Evolutionary conservation across 2,888 invertebrate species (phyloP).

Genomic region (Catocala nupta): DNA sequence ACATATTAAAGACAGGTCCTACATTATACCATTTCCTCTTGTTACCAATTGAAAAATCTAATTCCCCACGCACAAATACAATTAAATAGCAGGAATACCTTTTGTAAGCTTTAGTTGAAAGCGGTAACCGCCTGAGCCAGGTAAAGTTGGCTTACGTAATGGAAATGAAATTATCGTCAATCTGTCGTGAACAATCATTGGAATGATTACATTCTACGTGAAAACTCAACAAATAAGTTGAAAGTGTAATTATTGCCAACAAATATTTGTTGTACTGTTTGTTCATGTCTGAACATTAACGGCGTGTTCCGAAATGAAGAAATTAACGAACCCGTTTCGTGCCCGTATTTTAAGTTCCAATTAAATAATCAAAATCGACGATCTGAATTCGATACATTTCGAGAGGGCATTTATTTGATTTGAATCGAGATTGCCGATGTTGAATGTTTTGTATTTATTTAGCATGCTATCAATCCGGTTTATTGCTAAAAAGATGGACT

Average conservation of each 20-base stretch:
- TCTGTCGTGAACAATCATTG: conserved; percentile 61
- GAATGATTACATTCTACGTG: conserved; percentile 56
- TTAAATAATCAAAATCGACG: conserved; percentile 10
- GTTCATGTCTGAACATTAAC: conserved; percentile 15
- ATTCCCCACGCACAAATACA: neutral
- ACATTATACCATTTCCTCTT: too few relatives aligned
- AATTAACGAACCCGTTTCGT: conserved; percentile 7
- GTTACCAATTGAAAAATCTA: neutral
- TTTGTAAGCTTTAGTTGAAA: conserved; percentile 3
- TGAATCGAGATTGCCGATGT: too few relatives aligned
- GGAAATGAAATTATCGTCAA: conserved; percentile 49
- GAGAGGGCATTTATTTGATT: neutral
- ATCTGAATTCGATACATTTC: neutral
- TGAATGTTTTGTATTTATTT: too few relatives aligned
- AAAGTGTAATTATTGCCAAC: conserved; percentile 57
- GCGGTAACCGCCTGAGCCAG: neutral
- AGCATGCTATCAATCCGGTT: too few relatives aligned
- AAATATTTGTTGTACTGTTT: conserved; percentile 55
- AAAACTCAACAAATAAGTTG: conserved; percentile 60
- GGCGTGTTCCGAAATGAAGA: conserved; percentile 23
- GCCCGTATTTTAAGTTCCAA: conserved; percentile 7
- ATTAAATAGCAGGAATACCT: conserved; percentile 6
- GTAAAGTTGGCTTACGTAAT: conserved; percentile 30
- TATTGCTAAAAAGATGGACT: too few relatives aligned
- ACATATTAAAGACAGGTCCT: too few relatives aligned